Evolutionary conservation across 2,888 invertebrate genomes (phyloP).

Genomic region (Entomobrya proxima): DNA sequence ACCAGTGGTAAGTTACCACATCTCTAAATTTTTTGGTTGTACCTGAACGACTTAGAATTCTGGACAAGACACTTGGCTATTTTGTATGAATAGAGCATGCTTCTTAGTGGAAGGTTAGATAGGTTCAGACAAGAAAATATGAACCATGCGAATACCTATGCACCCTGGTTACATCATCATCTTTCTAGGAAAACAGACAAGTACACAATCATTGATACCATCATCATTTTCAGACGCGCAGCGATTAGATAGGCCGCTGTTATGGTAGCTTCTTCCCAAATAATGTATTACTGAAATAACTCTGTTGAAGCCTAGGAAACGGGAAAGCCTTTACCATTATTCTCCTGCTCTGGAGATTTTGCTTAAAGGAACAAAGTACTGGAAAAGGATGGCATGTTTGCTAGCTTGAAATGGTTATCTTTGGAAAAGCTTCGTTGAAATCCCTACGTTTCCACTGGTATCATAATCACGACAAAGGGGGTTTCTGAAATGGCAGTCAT

Average conservation of each 20-base stretch:
- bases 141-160: no score
- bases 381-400: background rate
- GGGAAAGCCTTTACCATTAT: background rate
- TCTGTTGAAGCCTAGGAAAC: no score
- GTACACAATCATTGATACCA: background rate
- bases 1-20: no score
- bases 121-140: no score
- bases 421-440: background rate
- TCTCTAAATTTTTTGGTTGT: no score
- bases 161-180: no score
- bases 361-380: background rate
- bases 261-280: background rate
- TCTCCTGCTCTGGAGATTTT: background rate
- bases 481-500: conserved; percentile 64
- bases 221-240: background rate
- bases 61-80: no score
- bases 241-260: background rate
- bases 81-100: no score
- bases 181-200: background rate
- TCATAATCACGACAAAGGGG: conserved; percentile 44
- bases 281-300: no score
- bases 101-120: no score
- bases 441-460: background rate
- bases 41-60: no score
- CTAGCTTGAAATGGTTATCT: background rate